Evolutionary conservation across 2,888 invertebrate species (phyloP).

Genomic region (Mythimna vitellina): DNA sequence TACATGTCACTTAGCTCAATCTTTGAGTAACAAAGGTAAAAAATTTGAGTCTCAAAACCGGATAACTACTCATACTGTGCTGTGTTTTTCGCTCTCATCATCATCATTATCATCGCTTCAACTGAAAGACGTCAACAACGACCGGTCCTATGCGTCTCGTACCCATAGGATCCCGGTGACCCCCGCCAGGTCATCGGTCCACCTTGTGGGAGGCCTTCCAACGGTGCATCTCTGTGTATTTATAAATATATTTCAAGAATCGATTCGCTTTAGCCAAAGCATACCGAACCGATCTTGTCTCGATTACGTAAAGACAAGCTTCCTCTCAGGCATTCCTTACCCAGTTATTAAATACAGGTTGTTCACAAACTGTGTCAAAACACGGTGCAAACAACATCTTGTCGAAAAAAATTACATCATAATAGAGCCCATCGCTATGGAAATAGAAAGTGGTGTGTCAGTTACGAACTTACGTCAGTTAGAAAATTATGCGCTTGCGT

Average conservation of each 20-base stretch:
- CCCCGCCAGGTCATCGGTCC: too few species aligned
- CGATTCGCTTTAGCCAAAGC: constrained; percentile 16
- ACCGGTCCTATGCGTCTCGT: too few species aligned
- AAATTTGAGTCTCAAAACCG: not conserved
- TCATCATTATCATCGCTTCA: too few species aligned
- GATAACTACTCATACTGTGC: not conserved
- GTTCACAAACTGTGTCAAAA: constrained; percentile 52
- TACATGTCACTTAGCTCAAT: constrained; percentile 1
- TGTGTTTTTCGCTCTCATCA: not conserved
- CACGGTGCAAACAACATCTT: constrained; percentile 54
- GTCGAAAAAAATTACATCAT: constrained; percentile 60
- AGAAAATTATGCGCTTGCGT: constrained; percentile 70
- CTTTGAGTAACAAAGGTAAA: not conserved
- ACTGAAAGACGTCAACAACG: too few species aligned
- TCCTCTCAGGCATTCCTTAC: constrained; percentile 32
- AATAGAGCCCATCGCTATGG: constrained; percentile 49
- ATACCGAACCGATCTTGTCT: constrained; percentile 9
- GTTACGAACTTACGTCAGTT: constrained; percentile 67
- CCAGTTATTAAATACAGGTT: constrained; percentile 26
- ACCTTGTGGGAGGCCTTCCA: too few species aligned
- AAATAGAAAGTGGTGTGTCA: constrained; percentile 73
- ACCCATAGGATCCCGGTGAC: too few species aligned
- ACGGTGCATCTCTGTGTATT: not conserved
- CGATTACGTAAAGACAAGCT: constrained; percentile 45
- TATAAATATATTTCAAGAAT: constrained; percentile 16